These are phyloP conservation scores for Microctonus hyperodae DNA, from an alignment of 2,888 invertebrate genomes.

Conservation along the genomic window DNA sequence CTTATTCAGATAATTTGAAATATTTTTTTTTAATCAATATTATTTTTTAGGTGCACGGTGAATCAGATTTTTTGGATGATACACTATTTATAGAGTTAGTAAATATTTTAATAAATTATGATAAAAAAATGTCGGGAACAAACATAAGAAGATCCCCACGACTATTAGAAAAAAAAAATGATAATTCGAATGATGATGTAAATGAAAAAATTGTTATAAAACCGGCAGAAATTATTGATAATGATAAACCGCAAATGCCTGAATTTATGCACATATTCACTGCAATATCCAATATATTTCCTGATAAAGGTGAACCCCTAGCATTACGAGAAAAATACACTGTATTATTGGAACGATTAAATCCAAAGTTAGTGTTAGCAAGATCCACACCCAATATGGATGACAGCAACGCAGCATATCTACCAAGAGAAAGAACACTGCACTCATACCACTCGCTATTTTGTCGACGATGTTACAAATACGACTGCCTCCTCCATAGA, in stretches of 20 bases:
- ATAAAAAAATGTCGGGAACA: slow-evolving; percentile 70
- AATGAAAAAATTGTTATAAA: not conserved
- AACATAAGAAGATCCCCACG: slow-evolving; percentile 58
- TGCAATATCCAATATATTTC: slow-evolving; percentile 89
- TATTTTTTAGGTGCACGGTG: slow-evolving; percentile 67
- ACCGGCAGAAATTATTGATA: not conserved
- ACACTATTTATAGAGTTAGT: slow-evolving; percentile 92
- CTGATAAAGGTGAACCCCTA: slow-evolving; percentile 89
- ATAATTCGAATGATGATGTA: slow-evolving; percentile 54
- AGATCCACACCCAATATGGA: slow-evolving; percentile 98
- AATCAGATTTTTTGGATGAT: slow-evolving; percentile 93
- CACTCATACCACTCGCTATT: slow-evolving; percentile 99
- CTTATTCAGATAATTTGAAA: not conserved
- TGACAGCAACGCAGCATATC: slow-evolving; percentile 88
- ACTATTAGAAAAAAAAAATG: slow-evolving; percentile 58
- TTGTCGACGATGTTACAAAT: slow-evolving; percentile 96
- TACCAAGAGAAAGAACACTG: slow-evolving; percentile 92
- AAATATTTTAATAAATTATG: slow-evolving; percentile 76
- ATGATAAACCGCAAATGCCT: not conserved
- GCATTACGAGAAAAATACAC: slow-evolving; percentile 91
- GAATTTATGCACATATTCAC: slow-evolving; percentile 67
- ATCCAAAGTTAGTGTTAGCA: slow-evolving; percentile 84
- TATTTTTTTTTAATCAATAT: slow-evolving; percentile 3
- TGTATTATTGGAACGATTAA: slow-evolving; percentile 84
- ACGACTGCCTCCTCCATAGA: slow-evolving; percentile 82